phyloP scores from a whole-genome alignment of 2,113 vertebrate species.

The Macroglossus sobrinus region DNA sequence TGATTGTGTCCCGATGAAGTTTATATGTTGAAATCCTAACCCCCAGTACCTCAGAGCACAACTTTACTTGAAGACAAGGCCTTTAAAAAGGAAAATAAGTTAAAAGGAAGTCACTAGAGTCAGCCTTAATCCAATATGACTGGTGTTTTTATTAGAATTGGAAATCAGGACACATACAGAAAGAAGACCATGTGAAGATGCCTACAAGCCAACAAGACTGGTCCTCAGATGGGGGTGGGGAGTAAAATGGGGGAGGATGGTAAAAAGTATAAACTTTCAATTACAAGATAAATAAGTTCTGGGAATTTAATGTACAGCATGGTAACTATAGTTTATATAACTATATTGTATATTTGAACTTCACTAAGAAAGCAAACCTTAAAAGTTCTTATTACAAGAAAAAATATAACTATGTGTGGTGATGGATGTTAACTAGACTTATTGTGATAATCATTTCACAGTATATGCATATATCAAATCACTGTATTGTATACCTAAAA shows the following conservation, averaged over 20 bases:
- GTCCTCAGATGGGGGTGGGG: background rate
- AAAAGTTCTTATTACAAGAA: background rate
- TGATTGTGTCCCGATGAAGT: background rate
- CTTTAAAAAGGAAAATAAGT: background rate
- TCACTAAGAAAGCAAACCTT: background rate
- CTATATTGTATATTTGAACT: background rate
- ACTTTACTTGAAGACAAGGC: background rate
- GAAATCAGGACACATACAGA: background rate
- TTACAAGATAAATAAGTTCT: background rate
- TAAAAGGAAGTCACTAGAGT: background rate
- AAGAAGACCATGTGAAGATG: background rate
- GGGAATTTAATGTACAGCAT: background rate
- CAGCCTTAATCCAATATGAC: background rate
- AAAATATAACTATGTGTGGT: background rate
- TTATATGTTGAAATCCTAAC: background rate
- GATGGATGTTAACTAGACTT: background rate
- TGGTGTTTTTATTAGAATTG: background rate
- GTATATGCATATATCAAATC: background rate
- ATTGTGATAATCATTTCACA: background rate
- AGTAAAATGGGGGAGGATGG: background rate
- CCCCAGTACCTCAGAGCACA: background rate
- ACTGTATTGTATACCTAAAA: background rate
- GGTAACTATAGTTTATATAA: background rate
- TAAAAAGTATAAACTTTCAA: background rate
- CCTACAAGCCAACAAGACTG: background rate